Evolutionary conservation across 2,797 vertebrate genomes (phyloP).

Genomic region (Falco rusticolus): DNA sequence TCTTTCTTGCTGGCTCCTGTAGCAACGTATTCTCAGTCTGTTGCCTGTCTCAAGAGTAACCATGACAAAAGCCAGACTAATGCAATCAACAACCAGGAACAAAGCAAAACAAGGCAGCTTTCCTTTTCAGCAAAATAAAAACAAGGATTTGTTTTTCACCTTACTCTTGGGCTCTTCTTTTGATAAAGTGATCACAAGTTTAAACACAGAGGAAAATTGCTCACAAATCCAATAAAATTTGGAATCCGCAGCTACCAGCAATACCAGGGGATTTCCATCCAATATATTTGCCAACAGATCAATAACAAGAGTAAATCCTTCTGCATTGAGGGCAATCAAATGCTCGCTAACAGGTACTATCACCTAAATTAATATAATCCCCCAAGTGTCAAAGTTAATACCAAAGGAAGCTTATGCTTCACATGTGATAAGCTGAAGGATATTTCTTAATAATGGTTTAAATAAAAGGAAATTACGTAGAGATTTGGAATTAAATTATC

Average conservation of each 20-base stretch:
- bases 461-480: conserved; percentile 87
- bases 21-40: not conserved
- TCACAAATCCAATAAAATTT: conserved; percentile 74
- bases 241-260: conserved; percentile 67
- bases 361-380: conserved; percentile 87
- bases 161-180: conserved; percentile 52
- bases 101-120: conserved; percentile 8
- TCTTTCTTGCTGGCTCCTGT: not conserved
- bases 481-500: conserved; percentile 76
- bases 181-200: conserved; percentile 69
- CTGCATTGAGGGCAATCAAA: conserved; percentile 82
- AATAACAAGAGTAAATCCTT: conserved; percentile 88
- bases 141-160: conserved; percentile 28
- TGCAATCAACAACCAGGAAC: conserved; percentile 3
- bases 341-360: conserved; percentile 81
- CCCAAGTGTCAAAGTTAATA: conserved; percentile 85
- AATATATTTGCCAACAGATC: conserved; percentile 89
- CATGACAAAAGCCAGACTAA: conserved; percentile 41
- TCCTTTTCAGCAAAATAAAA: conserved; percentile 16
- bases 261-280: conserved; percentile 84
- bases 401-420: conserved; percentile 78
- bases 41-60: not conserved
- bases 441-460: conserved; percentile 88
- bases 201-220: conserved; percentile 71
- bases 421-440: conserved; percentile 69